Conservation (phyloP, 2,888 invertebrate genomes). For the Eristalis pertinax region DNA sequence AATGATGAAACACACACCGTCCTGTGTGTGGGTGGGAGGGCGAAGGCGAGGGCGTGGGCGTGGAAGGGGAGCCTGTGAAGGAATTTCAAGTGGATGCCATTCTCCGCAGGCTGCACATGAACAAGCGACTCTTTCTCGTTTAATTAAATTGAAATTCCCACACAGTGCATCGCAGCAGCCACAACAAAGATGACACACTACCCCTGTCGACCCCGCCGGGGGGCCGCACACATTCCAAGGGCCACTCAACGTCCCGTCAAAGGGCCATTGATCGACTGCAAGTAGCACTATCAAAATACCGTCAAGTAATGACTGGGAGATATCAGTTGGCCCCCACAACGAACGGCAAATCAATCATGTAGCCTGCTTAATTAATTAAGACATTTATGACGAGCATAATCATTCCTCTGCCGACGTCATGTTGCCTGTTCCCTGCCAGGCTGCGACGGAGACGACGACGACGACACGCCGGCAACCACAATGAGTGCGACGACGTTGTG, state of each 20-base stretch:
- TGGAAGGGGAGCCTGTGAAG: not conserved
- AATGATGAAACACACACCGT: not conserved
- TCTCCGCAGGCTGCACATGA: not conserved
- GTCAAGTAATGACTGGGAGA: conserved; percentile 48
- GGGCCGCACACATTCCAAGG: not conserved
- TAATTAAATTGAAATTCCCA: conserved; percentile 26
- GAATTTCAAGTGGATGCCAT: conserved; percentile 21
- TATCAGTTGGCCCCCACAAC: conserved; percentile 48
- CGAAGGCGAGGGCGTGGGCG: not conserved
- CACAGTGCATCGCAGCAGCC: not conserved
- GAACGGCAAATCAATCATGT: conserved; percentile 64
- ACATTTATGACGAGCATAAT: conserved; percentile 70
- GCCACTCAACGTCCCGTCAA: conserved; percentile 2
- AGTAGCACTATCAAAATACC: conserved; percentile 42
- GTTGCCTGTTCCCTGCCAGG: conserved; percentile 14
- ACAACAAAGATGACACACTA: not conserved
- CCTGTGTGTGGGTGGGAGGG: not conserved
- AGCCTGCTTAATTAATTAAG: conserved; percentile 68
- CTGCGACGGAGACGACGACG: not conserved
- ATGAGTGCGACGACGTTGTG: not conserved
- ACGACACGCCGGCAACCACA: not conserved
- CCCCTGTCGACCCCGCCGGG: too few relatives aligned
- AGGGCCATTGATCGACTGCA: conserved; percentile 9
- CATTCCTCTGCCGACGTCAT: conserved; percentile 60
- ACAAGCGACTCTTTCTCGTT: conserved; percentile 1